These are phyloP conservation scores for Corapipo altera DNA, from an alignment of 2,113 vertebrate genomes.

Conservation along the genomic window DNA sequence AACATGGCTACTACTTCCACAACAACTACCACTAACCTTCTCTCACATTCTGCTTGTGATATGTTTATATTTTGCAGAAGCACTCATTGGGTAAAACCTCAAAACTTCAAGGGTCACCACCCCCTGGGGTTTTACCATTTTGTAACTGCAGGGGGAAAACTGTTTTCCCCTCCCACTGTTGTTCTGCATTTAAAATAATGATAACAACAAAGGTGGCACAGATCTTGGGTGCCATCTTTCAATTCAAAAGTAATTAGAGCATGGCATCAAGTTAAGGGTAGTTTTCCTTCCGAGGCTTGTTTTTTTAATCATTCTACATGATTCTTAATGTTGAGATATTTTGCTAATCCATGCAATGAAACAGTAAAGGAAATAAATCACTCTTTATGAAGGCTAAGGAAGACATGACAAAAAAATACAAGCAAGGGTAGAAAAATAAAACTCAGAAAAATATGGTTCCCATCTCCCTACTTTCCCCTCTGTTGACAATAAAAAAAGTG, in stretches of 20 bases:
- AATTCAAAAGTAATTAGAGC: not conserved
- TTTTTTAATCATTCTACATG: not conserved
- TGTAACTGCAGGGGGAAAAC: too few species aligned
- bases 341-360: not conserved
- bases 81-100: too few species aligned
- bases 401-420: not conserved
- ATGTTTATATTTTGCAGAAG: too few species aligned
- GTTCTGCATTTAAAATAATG: not conserved
- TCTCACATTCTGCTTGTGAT: too few species aligned
- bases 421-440: not conserved
- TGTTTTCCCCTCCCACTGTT: too few species aligned
- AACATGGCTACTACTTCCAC: too few species aligned
- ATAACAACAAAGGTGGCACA: not conserved
- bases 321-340: not conserved
- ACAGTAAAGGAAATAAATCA: not conserved
- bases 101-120: too few species aligned
- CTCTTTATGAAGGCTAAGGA: not conserved
- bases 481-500: not conserved
- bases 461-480: not conserved
- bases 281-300: not conserved
- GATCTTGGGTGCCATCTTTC: not conserved
- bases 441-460: not conserved
- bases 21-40: too few species aligned
- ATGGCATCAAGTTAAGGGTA: not conserved
- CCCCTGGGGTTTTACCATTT: too few species aligned